Base-by-base conservation (phyloP, 2,888 invertebrate genomes). In the Trichacis sp. region DNA sequence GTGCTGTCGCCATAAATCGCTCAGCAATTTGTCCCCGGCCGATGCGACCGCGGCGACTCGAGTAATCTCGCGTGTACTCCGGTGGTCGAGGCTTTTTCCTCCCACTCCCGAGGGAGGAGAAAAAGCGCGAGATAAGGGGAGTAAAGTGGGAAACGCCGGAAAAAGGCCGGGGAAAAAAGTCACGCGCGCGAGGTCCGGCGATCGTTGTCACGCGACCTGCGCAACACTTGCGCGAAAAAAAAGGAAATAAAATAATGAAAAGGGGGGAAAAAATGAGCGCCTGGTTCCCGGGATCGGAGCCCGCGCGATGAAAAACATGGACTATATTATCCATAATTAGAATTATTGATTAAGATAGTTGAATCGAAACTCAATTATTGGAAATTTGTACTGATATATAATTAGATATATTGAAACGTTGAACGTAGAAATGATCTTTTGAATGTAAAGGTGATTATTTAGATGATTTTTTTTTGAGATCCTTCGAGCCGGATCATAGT, bases 1-100 rank as follows among this genome's bases (percentile, higher is more conserved):
- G 53, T 51, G 53, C 42, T 60, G 68, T 59, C 60, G 55, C 52
- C 57, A 56, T 64, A 68, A 64, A 68, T 68, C 61, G 68, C 49
- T 57, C 49, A 48, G 58, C 58, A 64, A 68, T 64, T 68, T 64
- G 64, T 61, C 51, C 24, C 57, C 36, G 48, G 42, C 47, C 48
- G 52, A 8, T 40, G 15, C 2, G 9, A 24, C 12, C 15, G 40
- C 15, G 15, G 15, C 40, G 40, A 15, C 40, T 40, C 40, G 40
- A 9, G 46, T 46, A 46, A 46, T 46, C 46, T 46, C 46, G 46
- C 19, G 45, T 14, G 46, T 24, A 42, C 49, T 54, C 52, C 46
- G 60, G 56, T 55, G 55, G 38, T 33, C 59, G 42, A 33, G 36
- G 43, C 17, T 54, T 55, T 64, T 30, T 49, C 47, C 40, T 14